Evolutionary conservation across 2,888 invertebrate species (phyloP).

Genomic region (Drosophila melanosoma): DNA sequence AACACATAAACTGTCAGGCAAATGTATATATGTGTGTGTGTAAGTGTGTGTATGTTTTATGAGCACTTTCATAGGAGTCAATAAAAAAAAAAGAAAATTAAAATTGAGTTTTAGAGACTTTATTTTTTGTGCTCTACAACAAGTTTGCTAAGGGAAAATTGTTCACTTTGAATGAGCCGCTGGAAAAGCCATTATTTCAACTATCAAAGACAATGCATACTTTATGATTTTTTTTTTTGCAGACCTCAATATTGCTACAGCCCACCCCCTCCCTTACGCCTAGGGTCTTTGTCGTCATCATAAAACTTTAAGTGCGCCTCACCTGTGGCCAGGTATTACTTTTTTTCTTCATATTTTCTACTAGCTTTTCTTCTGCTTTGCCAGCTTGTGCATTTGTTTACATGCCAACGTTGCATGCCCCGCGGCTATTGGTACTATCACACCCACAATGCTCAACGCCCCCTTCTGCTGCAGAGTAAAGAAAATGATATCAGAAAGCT

Average conservation of each 20-base stretch:
- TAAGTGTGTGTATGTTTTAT: constrained; percentile 48
- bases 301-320: constrained; percentile 72
- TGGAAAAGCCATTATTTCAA: constrained; percentile 35
- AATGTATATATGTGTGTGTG: constrained; percentile 9
- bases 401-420: constrained; percentile 49
- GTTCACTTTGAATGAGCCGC: constrained; percentile 69
- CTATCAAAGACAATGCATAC: constrained; percentile 31
- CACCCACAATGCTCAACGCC: not conserved
- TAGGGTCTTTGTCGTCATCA: constrained; percentile 54
- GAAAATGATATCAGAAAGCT: not conserved
- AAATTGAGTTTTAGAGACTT: constrained; percentile 30
- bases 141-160: constrained; percentile 9
- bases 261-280: not conserved
- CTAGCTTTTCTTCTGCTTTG: not conserved
- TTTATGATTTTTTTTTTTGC: not conserved
- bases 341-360: not conserved
- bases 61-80: constrained; percentile 46
- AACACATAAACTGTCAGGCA: constrained; percentile 43
- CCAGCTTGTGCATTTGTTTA: constrained; percentile 63
- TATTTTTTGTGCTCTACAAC: constrained; percentile 4
- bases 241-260: not conserved
- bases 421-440: constrained; percentile 60
- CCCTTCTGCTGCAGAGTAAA: not conserved
- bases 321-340: constrained; percentile 51
- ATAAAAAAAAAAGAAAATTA: constrained; percentile 16